Base-by-base conservation (phyloP, 2,888 invertebrate genomes). In the Torymus tubicola region DNA sequence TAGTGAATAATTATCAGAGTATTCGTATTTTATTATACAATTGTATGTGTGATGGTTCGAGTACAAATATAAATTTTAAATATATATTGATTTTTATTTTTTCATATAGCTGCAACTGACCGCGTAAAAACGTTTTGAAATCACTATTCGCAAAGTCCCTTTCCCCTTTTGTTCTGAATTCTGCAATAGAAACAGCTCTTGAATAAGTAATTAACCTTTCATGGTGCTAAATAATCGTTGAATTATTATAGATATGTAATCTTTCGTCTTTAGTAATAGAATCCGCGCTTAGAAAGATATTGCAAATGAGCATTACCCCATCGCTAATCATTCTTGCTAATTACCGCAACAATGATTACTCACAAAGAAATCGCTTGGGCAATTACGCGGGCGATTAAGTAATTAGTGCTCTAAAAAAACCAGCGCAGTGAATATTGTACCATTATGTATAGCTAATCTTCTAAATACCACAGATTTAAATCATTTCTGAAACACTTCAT, bases 281-380 rank as follows among this genome's bases (percentile, higher is more conserved):
- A 18, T 53, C 2, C 52, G 42, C 5, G 24, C 58, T 65, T 65
- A n/a, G 61, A 53, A 75, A 67, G n/a, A 75, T 75, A 75, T 75
- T 52, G 53, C 52, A 60, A 75, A 74, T 58, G 21, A 74, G 58
- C 24, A 70, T 60, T 60, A 69, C 57, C 31, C 31, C 57, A 14
- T 11, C 13, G 61, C 24, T 60, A 67, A 76, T 76, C 21, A 42
- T 52, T 69, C 13, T 16, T 16, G 70, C 24, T 70, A 70, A 77
- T 77, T 69, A 42, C 16, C n/a, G 21, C 18, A 18, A 21, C n/a
- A 57, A 55, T 21, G 16, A 70, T 58, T n/a, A 18, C 55, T 60
- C 53, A 16, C 16, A 13, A 24, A 58, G n/a, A 77, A 50, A 14
- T 55, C 21, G 61, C 64, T 69, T 76, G n/a, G 63, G 76, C 69